Base-by-base conservation (phyloP, 2,797 vertebrate species). In the Echeneis naucrates region DNA sequence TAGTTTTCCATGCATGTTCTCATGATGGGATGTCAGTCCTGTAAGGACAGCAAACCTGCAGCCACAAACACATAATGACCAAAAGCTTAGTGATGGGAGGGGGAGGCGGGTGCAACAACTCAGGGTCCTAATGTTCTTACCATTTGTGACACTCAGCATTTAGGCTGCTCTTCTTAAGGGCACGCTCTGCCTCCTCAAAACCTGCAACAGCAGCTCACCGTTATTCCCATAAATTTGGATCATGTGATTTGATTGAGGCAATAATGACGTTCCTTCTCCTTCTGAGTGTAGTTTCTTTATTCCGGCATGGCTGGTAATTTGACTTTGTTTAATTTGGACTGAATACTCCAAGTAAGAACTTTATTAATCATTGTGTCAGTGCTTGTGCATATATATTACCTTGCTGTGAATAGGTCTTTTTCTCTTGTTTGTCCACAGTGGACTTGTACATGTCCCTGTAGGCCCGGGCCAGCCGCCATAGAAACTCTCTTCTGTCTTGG, bases 391-490 rank as follows among this genome's bases (percentile, higher is more conserved):
- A 1, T 86, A 1, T 3, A 1, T 86, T 55, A 95, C 95, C 94
- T 87, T 90, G 90, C 9, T 93, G 91, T 2, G 95, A 95, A 0
- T 95, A 97, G 0, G 86, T 89, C 37, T 84, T 94, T 91, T 92
- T 96, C 87, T 97, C 92, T 0, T 94, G 94, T 4, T 64, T 40
- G 27, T 96, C 93, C 9, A 93, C 92, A 0, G 94, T 80, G 19
- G 92, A 90, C 37, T 94, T 91, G 17, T 91, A 96, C 95, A 98
- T 94, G 68, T 98, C 97, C 0, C 90, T 94, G 77, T 96, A 96
- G 0, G 96, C 95, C 14, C 97, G 95, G 14, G 96, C 97, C 82
- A 99, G 92, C 82, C 97, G 95, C 97, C 97, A 99, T 0, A 97
- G 92, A 65, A 98, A 99, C 45, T 98, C 96, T 3, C 87, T 88